These are phyloP conservation scores for Trichomalopsis sarcophagae DNA, from an alignment of 1,140 invertebrate genomes.

Conservation along the genomic window DNA sequence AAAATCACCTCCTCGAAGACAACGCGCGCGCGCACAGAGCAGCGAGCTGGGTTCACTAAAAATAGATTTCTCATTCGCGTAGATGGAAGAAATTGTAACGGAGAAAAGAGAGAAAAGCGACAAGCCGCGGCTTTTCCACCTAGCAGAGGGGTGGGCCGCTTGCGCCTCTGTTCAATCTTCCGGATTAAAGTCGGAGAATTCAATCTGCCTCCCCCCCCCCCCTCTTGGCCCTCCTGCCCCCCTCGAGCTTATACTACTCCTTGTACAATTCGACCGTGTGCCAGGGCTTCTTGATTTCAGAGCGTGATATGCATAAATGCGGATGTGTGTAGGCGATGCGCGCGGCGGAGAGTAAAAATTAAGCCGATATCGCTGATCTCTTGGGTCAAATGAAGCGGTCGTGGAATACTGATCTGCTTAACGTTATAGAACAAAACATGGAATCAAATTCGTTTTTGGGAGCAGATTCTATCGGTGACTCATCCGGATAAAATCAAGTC, in stretches of 20 bases:
- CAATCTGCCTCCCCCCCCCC: slow-evolving; percentile 2
- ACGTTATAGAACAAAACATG: too few species aligned
- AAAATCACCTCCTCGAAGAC: neutral
- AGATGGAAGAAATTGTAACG: slow-evolving; percentile 34
- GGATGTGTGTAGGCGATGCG: too few species aligned
- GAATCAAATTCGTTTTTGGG: too few species aligned
- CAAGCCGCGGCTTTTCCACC: slow-evolving; percentile 16
- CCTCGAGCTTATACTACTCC: neutral
- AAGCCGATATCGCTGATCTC: neutral
- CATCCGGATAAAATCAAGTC: neutral
- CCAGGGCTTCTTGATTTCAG: neutral
- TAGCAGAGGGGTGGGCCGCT: neutral
- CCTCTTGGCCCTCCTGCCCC: neutral
- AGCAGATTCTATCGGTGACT: neutral
- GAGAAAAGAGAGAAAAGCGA: neutral
- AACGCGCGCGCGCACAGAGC: too few species aligned
- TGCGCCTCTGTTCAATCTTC: slow-evolving; percentile 3
- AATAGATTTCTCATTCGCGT: slow-evolving; percentile 40
- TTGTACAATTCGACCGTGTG: neutral
- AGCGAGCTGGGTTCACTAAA: neutral
- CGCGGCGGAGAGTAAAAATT: neutral
- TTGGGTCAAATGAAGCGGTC: neutral
- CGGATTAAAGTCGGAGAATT: slow-evolving; percentile 25
- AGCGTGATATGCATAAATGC: too few species aligned
- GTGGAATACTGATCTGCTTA: neutral